phyloP scores from a whole-genome alignment of 2,797 vertebrate genomes.

The Cossypha caffra region DNA sequence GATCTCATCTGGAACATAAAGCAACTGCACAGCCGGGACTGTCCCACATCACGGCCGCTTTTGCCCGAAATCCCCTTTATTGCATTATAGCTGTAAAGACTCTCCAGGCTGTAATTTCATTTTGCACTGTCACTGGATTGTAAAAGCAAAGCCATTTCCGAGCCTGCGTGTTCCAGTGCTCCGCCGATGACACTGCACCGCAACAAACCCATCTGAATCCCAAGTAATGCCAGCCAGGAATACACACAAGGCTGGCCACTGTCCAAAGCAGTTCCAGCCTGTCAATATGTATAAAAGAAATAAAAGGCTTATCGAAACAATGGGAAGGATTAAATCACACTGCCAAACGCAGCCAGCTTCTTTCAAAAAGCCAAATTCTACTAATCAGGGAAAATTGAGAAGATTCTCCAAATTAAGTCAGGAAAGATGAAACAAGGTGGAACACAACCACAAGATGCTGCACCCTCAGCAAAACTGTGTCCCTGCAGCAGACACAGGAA shows the following conservation, averaged over 20 bases:
- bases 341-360: background rate
- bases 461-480: background rate
- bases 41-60: background rate
- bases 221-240: background rate
- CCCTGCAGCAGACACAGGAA: background rate
- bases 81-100: background rate
- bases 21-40: background rate
- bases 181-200: background rate
- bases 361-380: background rate
- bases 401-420: background rate
- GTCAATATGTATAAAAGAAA: background rate
- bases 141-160: background rate
- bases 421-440: background rate
- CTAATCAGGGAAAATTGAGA: constrained; percentile 1
- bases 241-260: background rate
- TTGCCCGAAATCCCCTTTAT: background rate
- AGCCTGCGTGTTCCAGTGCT: background rate
- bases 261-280: background rate
- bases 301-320: background rate
- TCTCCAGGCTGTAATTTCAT: background rate
- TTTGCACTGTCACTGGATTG: background rate
- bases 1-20: background rate
- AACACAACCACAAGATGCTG: background rate
- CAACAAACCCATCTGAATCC: background rate
- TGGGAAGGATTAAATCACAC: background rate